These are phyloP conservation scores for Lutraria rhynchaena DNA, from an alignment of 1,140 invertebrate species.

Conservation along the genomic window DNA sequence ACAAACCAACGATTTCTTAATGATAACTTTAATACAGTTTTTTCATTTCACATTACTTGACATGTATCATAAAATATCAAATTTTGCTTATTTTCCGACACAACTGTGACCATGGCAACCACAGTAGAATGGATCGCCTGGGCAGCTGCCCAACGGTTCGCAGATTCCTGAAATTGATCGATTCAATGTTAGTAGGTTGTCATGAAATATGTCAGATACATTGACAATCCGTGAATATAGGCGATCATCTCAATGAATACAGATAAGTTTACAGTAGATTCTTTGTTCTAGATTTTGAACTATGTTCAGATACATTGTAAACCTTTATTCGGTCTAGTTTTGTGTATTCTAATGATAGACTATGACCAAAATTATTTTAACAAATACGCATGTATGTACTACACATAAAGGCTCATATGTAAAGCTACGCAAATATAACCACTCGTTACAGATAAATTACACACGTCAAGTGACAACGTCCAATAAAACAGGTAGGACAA, in stretches of 20 bases:
- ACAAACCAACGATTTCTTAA: too few species aligned
- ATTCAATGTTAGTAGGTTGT: not conserved
- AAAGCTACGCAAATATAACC: not conserved
- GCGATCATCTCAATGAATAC: not conserved
- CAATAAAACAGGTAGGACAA: too few species aligned
- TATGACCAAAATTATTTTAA: not conserved
- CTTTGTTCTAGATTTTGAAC: not conserved
- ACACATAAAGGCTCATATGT: not conserved
- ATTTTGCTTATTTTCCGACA: constrained; percentile 41
- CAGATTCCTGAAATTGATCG: constrained; percentile 25
- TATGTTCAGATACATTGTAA: not conserved
- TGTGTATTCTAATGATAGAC: not conserved
- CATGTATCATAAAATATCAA: too few species aligned
- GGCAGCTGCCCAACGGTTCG: not conserved
- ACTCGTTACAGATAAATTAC: not conserved
- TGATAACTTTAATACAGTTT: too few species aligned
- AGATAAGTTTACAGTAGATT: not conserved
- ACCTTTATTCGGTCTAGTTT: not conserved
- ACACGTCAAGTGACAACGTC: too few species aligned
- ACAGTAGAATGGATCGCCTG: not conserved
- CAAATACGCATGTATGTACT: not conserved
- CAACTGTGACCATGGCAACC: constrained; percentile 43
- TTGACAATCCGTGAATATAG: not conserved
- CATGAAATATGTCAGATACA: too few species aligned
- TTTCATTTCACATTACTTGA: too few species aligned